Evolutionary conservation across 2,113 vertebrate genomes (phyloP).

Genomic region (Istiophorus platypterus): DNA sequence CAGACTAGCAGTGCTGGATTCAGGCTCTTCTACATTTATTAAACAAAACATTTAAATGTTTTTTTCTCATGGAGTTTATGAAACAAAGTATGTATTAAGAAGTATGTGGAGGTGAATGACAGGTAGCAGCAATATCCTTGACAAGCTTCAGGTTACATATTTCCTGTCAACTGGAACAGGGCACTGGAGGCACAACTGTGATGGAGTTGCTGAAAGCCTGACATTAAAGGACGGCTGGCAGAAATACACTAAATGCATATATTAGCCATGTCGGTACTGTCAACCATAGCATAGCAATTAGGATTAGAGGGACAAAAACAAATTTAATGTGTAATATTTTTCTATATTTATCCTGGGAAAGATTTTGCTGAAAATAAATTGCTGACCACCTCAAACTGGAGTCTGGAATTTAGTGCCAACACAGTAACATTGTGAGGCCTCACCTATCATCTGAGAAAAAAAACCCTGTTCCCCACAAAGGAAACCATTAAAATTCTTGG

Average conservation of each 20-base stretch:
- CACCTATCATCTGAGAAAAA: not conserved
- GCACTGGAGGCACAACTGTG: conserved; percentile 27
- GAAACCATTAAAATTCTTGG: no score
- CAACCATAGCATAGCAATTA: not conserved
- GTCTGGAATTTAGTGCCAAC: not conserved
- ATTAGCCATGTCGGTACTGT: conserved; percentile 24
- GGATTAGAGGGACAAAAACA: not conserved
- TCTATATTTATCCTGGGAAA: not conserved
- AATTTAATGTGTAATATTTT: not conserved
- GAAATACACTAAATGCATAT: conserved; percentile 30
- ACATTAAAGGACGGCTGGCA: conserved; percentile 53
- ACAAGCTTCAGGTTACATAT: conserved; percentile 53
- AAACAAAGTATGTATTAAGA: not conserved
- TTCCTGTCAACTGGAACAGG: conserved; percentile 61
- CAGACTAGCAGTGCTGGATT: not conserved
- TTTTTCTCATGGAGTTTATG: conserved; percentile 5
- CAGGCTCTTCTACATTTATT: not conserved
- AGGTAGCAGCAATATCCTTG: conserved; percentile 55
- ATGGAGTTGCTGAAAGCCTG: conserved; percentile 16
- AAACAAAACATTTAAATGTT: not conserved
- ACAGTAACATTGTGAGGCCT: not conserved
- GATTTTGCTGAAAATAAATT: not conserved
- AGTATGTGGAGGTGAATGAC: conserved; percentile 9
- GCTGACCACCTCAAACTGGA: not conserved
- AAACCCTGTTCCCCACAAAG: no score